A percentile compares a stretch with the other conserved stretches of the same genome.
Evolutionary conservation across 2,113 vertebrate species (phyloP).

Genomic region (Macquaria ambigua): DNA sequence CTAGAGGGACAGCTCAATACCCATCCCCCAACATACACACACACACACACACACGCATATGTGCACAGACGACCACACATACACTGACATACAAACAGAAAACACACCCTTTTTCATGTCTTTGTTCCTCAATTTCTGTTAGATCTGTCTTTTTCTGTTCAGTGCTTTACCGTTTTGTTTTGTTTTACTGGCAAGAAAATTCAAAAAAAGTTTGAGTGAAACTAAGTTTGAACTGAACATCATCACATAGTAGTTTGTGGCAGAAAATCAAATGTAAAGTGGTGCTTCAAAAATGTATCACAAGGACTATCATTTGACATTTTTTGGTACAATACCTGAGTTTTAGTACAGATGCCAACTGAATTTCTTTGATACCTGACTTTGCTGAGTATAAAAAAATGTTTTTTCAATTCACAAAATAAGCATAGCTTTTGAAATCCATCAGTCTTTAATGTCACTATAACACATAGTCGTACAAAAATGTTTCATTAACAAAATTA

Average conservation of each 20-base stretch:
- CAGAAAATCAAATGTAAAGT: neutral
- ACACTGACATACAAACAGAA: slow-evolving; percentile 11
- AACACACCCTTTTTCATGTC: slow-evolving; percentile 11
- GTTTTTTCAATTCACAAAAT: neutral
- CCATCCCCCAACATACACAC: slow-evolving; percentile 40
- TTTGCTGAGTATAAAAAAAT: neutral
- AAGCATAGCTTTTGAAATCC: neutral
- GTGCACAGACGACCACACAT: slow-evolving; percentile 16
- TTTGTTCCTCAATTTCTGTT: neutral
- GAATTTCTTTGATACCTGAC: slow-evolving; percentile 11
- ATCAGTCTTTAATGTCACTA: neutral
- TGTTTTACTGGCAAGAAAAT: neutral
- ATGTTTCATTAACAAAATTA: slow-evolving; percentile 9
- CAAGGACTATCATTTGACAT: neutral
- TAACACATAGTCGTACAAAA: neutral
- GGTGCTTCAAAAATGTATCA: neutral
- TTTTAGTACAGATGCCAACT: neutral
- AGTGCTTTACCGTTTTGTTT: slow-evolving; percentile 1
- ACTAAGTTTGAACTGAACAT: neutral
- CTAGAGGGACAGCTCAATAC: slow-evolving; percentile 82
- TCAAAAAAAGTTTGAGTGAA: neutral
- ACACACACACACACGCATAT: neutral
- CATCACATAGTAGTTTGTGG: slow-evolving; percentile 1
- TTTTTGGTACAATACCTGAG: neutral
- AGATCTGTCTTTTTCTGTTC: neutral